Evolutionary conservation across 2,888 invertebrate species (phyloP), one percentile per base, ranked within the genome.

Genomic region (Oscheius sp.): DNA sequence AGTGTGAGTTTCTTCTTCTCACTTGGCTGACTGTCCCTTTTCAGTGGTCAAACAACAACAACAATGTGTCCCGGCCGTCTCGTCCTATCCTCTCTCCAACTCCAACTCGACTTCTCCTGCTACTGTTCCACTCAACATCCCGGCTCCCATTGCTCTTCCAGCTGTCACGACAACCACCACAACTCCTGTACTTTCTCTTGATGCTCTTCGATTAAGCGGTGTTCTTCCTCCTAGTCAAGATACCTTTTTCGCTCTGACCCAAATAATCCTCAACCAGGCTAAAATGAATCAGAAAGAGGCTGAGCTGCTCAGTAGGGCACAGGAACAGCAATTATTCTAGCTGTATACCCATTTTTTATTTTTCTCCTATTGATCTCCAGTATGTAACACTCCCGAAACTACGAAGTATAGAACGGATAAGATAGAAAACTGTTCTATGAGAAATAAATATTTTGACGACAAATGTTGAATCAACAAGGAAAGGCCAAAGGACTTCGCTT

Each of bases 141-240:
- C 17, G 33, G 33, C 54, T 30, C 59, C 59, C 6, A n/a, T 59
- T 2, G n/a, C 44, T 17, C n/a, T 44, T 2, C 59, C 38, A n/a
- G 12, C 33, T 9, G n/a, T 30, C 32, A 36, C 32, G 1, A 54
- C 32, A 4, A 26, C 59, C 57, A 20, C 22, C 24, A 14, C 26
- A 26, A 26, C 63, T 0, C 36, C 66, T 14, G 49, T 56, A 1
- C 64, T 72, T 8, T 20, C 71, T 1, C 69, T 75, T 56, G 73
- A 76, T 24, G 70, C 75, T 22, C 63, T 49, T 14, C 72, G 72
- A 3, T 51, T 76, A 28, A 72, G 68, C 63, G 69, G 41, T 30
- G 51, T 73, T n/a, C 70, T 76, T n/a, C 51, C 65, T 2, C 70
- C 72, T 2, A 67, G 63, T 12, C 70, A 76, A 33, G 73, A 73